phyloP scores from a whole-genome alignment of 2,113 vertebrate genomes.

The Acinonyx jubatus region DNA sequence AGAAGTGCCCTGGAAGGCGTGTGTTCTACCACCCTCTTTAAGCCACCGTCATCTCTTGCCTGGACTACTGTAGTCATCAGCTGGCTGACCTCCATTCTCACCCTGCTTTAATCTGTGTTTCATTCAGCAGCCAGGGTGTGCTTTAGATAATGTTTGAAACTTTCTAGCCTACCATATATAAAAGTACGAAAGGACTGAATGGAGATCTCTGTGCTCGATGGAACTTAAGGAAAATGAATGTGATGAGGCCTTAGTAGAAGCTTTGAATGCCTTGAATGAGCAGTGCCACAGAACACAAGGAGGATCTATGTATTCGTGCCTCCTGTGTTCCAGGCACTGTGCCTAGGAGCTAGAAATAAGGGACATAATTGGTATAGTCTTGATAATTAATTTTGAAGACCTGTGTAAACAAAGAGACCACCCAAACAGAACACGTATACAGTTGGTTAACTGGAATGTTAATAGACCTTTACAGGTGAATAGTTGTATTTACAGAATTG shows the following conservation, averaged over 20 bases:
- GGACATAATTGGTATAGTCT: slow-evolving; percentile 54
- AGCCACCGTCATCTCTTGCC: neutral
- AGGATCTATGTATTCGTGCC: neutral
- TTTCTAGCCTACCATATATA: neutral
- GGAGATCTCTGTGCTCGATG: neutral
- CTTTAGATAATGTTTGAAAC: neutral
- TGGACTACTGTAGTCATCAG: neutral
- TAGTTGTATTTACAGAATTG: slow-evolving; percentile 41
- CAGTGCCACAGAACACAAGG: neutral
- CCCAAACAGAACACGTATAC: slow-evolving; percentile 44
- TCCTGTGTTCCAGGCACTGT: neutral
- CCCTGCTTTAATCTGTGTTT: neutral
- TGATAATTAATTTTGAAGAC: slow-evolving; percentile 59
- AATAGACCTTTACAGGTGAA: slow-evolving; percentile 32
- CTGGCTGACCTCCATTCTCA: neutral
- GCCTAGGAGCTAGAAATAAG: slow-evolving; percentile 44
- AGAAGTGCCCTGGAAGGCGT: neutral
- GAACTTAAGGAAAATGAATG: neutral
- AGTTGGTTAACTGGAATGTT: slow-evolving; percentile 32
- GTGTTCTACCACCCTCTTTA: neutral
- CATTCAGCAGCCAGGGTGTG: neutral
- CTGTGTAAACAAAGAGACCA: slow-evolving; percentile 32
- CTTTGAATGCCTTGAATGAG: slow-evolving; percentile 8
- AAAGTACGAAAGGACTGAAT: neutral
- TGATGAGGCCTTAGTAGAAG: neutral